Conservation (phyloP, 2,888 invertebrate species). For the Atrina japonica region DNA sequence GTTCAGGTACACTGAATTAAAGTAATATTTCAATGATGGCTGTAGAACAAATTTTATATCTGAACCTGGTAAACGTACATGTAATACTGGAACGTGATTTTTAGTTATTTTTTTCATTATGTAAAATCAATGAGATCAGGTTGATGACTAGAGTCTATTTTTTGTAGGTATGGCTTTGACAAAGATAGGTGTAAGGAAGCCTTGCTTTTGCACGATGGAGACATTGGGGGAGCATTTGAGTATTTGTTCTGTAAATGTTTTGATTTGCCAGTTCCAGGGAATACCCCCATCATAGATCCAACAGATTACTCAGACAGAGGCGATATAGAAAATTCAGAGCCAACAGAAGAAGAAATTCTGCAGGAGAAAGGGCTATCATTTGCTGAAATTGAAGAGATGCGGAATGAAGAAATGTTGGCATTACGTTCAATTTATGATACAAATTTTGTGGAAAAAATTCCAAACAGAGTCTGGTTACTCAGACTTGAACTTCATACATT, state of each 20-base stretch:
- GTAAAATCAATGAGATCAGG: too few relatives aligned
- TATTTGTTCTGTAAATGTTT: constrained; percentile 71
- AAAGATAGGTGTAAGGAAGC: constrained; percentile 67
- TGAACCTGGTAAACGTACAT: too few relatives aligned
- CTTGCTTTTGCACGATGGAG: constrained; percentile 69
- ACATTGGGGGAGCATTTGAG: constrained; percentile 72
- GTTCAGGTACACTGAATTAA: too few relatives aligned
- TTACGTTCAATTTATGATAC: constrained; percentile 74
- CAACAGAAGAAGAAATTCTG: constrained; percentile 12
- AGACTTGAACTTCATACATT: constrained; percentile 62
- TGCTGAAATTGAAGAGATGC: constrained; percentile 62
- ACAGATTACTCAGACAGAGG: constrained; percentile 4
- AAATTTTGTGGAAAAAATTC: constrained; percentile 67
- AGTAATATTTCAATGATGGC: too few relatives aligned
- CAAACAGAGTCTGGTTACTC: constrained; percentile 71
- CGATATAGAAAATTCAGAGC: neutral
- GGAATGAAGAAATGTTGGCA: constrained; percentile 75
- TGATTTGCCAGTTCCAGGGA: constrained; percentile 34
- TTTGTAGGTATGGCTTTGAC: constrained; percentile 75
- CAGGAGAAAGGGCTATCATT: constrained; percentile 16
- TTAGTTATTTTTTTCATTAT: too few relatives aligned
- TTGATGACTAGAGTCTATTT: too few relatives aligned
- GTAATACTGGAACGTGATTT: too few relatives aligned
- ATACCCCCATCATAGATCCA: constrained; percentile 20
- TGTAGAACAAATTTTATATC: too few relatives aligned